Conservation (phyloP, 23 tunicate species). For the Clavelina lepadiformis region DNA sequence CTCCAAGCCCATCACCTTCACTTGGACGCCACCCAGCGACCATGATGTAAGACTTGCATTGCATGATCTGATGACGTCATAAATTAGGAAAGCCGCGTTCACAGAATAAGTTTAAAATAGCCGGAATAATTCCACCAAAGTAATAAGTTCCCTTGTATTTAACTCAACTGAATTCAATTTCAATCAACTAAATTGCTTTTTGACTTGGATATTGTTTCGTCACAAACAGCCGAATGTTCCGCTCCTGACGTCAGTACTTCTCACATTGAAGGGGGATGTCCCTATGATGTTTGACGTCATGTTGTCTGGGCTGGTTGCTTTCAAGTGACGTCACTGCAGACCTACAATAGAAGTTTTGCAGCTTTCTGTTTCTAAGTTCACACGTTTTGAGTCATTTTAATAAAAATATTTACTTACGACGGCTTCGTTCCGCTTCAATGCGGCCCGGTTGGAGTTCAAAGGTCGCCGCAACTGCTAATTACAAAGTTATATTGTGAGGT, state of each 20-base stretch:
- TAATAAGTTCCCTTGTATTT: neutral
- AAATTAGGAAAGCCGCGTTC: too few relatives aligned
- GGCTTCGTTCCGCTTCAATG: too few relatives aligned
- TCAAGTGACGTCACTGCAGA: too few relatives aligned
- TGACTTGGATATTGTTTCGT: neutral
- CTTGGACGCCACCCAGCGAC: conserved; percentile 81
- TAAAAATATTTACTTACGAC: too few relatives aligned
- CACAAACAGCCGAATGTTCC: conserved; percentile 65
- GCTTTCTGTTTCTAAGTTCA: too few relatives aligned
- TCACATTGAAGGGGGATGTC: conserved; percentile 79
- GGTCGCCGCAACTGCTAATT: too few relatives aligned
- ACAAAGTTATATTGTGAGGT: too few relatives aligned
- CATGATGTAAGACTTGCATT: conserved; percentile 49
- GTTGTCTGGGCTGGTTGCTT: conserved; percentile 52
- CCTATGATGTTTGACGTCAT: conserved; percentile 53
- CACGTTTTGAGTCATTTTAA: too few relatives aligned
- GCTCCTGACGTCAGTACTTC: conserved; percentile 33
- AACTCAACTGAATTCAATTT: neutral
- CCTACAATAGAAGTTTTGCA: too few relatives aligned
- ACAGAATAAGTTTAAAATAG: too few relatives aligned
- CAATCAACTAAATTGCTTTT: neutral
- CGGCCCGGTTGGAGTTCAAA: too few relatives aligned
- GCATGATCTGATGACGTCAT: neutral
- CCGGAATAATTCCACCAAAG: too few relatives aligned
- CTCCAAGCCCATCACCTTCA: conserved; percentile 42